These are phyloP conservation scores for Dicycla oo DNA, from an alignment of 2,888 invertebrate species.

Conservation along the genomic window DNA sequence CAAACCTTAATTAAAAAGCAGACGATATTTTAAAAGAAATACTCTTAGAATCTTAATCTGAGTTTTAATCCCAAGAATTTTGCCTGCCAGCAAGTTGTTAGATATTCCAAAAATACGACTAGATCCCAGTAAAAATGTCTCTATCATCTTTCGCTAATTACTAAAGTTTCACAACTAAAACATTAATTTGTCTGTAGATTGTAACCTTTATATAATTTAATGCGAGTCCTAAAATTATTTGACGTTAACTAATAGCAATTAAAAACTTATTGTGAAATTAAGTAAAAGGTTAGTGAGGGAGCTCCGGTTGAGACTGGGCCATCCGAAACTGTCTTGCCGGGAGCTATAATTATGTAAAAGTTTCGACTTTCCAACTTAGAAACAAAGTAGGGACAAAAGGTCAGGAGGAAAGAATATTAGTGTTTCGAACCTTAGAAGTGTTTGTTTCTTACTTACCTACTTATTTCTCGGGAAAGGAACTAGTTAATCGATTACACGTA, in stretches of 20 bases:
- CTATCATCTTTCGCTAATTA: constrained; percentile 16
- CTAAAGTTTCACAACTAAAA: constrained; percentile 33
- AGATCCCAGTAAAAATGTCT: neutral
- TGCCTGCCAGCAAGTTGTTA: neutral
- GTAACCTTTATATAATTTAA: constrained; percentile 38
- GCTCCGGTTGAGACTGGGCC: constrained; percentile 16
- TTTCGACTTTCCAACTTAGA: constrained; percentile 52
- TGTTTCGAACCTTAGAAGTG: constrained; percentile 38
- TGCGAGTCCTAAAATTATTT: constrained; percentile 35
- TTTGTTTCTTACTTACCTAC: constrained; percentile 1
- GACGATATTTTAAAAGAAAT: neutral
- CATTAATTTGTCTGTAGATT: constrained; percentile 18
- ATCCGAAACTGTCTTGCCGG: constrained; percentile 43
- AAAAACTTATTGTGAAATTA: constrained; percentile 49
- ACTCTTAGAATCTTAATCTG: constrained; percentile 3
- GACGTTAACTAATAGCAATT: constrained; percentile 49
- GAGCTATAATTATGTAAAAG: constrained; percentile 62
- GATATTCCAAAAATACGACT: neutral
- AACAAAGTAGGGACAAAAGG: constrained; percentile 31
- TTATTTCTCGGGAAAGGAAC: neutral
- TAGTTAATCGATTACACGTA: constrained; percentile 16
- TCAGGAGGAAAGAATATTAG: constrained; percentile 35
- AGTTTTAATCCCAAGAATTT: neutral
- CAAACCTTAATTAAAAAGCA: neutral
- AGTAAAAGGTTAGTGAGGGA: constrained; percentile 26